Conservation (phyloP, 1,140 invertebrate species). For the Euwallacea fornicatus region DNA sequence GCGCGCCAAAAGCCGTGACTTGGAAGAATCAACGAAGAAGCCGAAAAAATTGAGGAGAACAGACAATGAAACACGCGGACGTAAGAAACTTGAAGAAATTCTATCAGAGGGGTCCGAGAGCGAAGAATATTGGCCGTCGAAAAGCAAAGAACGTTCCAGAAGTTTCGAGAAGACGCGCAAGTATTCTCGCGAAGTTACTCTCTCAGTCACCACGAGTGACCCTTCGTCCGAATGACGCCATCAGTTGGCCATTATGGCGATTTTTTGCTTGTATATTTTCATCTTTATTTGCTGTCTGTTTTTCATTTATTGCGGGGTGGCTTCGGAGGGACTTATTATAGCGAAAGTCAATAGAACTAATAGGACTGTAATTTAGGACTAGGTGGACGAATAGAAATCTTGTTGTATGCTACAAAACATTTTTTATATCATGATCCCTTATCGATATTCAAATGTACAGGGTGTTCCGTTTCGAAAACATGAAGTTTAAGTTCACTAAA, state of each 20-base stretch:
- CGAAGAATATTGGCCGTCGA: constrained; percentile 43
- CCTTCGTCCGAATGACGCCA: constrained; percentile 60
- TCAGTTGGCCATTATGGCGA: constrained; percentile 59
- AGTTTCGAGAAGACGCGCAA: constrained; percentile 24
- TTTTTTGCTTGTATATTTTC: constrained; percentile 60
- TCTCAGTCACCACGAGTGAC: constrained; percentile 48
- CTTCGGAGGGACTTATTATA: constrained; percentile 55
- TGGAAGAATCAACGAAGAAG: not conserved
- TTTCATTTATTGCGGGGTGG: constrained; percentile 61
- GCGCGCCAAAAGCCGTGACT: constrained; percentile 8
- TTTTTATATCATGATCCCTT: too few relatives aligned
- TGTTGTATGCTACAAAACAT: too few relatives aligned
- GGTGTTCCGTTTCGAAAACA: too few relatives aligned
- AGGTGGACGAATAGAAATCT: too few relatives aligned
- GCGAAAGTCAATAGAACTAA: constrained; percentile 47
- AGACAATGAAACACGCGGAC: constrained; percentile 42
- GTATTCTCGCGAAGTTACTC: constrained; percentile 40
- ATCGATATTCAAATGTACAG: too few relatives aligned
- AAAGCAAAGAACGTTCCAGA: constrained; percentile 6
- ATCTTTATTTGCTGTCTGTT: constrained; percentile 60
- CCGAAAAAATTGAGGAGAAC: constrained; percentile 44
- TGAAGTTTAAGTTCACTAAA: too few relatives aligned
- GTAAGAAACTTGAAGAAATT: constrained; percentile 38
- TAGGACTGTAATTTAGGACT: constrained; percentile 29
- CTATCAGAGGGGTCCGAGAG: constrained; percentile 45